Conservation (phyloP, 2,797 vertebrate genomes). For the Pyrocephalus nanus region DNA sequence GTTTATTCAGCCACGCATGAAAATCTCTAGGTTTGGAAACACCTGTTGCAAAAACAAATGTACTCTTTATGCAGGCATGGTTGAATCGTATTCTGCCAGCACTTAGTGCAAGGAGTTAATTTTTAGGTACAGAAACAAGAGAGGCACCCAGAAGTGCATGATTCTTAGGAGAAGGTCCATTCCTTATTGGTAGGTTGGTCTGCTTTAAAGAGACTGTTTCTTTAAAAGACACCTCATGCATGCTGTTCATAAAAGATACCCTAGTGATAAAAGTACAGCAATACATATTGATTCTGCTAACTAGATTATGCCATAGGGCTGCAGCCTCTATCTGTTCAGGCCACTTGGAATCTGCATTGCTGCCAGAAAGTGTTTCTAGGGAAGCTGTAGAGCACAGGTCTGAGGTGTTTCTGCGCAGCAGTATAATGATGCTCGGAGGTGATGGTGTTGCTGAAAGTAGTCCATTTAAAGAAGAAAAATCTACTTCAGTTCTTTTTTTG, state of each 20-base stretch:
- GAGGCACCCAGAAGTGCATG: background rate
- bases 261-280: background rate
- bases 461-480: background rate
- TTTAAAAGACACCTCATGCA: background rate
- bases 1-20: background rate
- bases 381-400: rapidly evolving
- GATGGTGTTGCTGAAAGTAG: background rate
- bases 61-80: background rate
- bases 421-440: rapidly evolving
- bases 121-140: background rate
- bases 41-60: background rate
- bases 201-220: background rate
- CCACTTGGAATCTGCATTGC: background rate
- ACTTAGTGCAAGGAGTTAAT: background rate
- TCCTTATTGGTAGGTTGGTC: background rate
- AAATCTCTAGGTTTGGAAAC: background rate
- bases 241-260: background rate
- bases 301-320: background rate
- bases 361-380: background rate
- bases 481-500: background rate
- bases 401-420: background rate
- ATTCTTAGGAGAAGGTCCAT: background rate
- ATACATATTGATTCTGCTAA: background rate
- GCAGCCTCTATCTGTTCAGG: background rate
- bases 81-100: background rate